Percentiles rank a stretch among this genome's conserved stretches.
phyloP scores from a whole-genome alignment of 2,888 invertebrate species.

The Calameuta idolon region DNA sequence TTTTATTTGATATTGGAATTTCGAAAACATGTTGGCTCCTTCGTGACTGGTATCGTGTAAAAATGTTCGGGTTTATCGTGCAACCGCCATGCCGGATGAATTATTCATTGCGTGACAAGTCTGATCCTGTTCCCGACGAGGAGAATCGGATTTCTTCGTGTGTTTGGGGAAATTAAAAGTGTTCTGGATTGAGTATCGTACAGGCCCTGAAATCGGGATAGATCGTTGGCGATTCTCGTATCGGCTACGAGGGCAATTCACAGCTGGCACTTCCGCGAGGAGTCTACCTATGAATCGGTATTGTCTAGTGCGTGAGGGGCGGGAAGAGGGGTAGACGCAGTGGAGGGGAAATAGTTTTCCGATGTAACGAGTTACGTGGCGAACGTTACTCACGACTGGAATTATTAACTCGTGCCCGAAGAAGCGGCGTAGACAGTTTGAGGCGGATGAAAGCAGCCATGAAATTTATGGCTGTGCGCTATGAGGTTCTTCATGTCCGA shows the following conservation, averaged over 20 bases:
- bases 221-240: neutral
- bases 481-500: neutral
- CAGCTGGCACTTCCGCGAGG: neutral
- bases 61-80: neutral
- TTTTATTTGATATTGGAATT: neutral
- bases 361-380: slow-evolving; percentile 8
- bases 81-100: neutral
- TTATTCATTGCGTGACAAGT: neutral
- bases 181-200: neutral
- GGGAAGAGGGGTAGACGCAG: slow-evolving; percentile 17
- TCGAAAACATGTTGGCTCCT: neutral
- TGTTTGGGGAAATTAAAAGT: neutral
- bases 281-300: neutral
- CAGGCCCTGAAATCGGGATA: neutral
- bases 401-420: neutral
- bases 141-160: neutral
- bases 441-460: neutral
- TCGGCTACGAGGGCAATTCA: neutral
- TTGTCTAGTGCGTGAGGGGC: neutral
- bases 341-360: neutral
- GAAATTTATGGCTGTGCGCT: neutral
- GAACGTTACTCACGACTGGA: slow-evolving; percentile 1
- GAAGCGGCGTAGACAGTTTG: neutral
- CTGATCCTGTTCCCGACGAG: neutral
- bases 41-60: neutral